Evolutionary conservation across 2,797 vertebrate species (phyloP).

Genomic region (Cephalopachus bancanus): DNA sequence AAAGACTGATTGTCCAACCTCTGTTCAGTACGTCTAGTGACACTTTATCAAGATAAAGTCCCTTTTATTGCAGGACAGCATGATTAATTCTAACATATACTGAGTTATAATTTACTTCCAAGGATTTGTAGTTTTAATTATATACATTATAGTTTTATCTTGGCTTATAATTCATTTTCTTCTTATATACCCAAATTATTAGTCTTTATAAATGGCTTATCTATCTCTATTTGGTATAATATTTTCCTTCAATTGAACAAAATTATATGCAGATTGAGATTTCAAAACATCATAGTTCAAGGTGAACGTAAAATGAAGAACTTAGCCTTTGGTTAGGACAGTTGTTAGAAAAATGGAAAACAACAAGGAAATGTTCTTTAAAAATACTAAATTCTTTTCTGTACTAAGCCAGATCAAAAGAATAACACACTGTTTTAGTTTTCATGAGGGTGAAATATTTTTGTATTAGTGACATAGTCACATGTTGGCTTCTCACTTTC

Average conservation of each 20-base stretch:
- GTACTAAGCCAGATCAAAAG: constrained; percentile 1
- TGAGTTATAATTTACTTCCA: constrained; percentile 25
- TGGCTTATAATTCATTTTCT: constrained; percentile 17
- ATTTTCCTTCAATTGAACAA: constrained; percentile 25
- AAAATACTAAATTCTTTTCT: constrained; percentile 1
- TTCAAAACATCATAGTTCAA: constrained; percentile 58
- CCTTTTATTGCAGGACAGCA: not conserved
- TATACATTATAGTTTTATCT: constrained; percentile 2
- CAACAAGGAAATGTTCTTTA: not conserved
- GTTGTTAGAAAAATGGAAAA: constrained; percentile 41
- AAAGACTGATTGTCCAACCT: constrained; percentile 5
- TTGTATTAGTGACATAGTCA: constrained; percentile 47
- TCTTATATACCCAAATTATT: not conserved
- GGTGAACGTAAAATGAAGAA: constrained; percentile 43
- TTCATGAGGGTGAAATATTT: constrained; percentile 19
- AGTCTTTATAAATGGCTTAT: constrained; percentile 26
- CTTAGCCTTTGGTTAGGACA: constrained; percentile 39
- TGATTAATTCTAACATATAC: constrained; percentile 17
- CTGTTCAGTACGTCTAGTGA: not conserved
- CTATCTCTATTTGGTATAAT: constrained; percentile 6
- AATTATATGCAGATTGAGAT: not conserved
- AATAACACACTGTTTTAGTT: constrained; percentile 8
- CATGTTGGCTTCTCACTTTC: constrained; percentile 19
- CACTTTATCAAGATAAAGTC: not conserved
- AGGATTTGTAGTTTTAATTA: not conserved